Evolutionary conservation across 2,888 invertebrate genomes (phyloP).

Genomic region (Dusona sp.): DNA sequence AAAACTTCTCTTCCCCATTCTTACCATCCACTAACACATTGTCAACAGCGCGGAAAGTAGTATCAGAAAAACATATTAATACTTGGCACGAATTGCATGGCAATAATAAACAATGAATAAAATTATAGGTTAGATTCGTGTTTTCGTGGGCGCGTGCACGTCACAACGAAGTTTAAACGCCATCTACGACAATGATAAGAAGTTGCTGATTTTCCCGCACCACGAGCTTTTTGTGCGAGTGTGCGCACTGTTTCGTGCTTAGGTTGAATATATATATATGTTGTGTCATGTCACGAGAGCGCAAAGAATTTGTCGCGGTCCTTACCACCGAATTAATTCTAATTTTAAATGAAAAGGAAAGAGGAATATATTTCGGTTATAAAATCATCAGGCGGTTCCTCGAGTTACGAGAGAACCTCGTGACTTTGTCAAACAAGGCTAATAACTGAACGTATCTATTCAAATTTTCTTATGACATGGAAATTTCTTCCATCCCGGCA

Average conservation of each 20-base stretch:
- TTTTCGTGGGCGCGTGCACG: not conserved
- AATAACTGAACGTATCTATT: not conserved
- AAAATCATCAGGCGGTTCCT: conserved; percentile 28
- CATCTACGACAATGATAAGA: conserved; percentile 10
- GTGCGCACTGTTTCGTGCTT: not conserved
- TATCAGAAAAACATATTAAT: not conserved
- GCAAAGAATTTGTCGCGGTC: not conserved
- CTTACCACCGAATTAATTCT: not conserved
- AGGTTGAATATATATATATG: not conserved
- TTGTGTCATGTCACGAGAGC: conserved; percentile 3
- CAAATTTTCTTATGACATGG: not conserved
- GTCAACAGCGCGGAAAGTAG: not conserved
- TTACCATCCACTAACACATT: not conserved
- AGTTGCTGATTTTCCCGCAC: conserved; percentile 32
- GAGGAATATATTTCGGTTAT: conserved; percentile 4
- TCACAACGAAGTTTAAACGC: conserved; percentile 9
- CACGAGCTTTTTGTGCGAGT: conserved; percentile 22
- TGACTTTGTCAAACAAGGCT: conserved; percentile 21
- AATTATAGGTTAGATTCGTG: not conserved
- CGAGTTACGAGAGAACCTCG: conserved; percentile 30
- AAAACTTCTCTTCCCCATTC: not conserved
- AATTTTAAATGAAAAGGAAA: conserved; percentile 31
- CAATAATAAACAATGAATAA: conserved; percentile 22
- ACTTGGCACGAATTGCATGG: conserved; percentile 41
- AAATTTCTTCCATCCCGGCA: conserved; percentile 4